These are phyloP conservation scores for Myotis vivesi DNA, from an alignment of 2,797 vertebrate species.

Conservation along the genomic window DNA sequence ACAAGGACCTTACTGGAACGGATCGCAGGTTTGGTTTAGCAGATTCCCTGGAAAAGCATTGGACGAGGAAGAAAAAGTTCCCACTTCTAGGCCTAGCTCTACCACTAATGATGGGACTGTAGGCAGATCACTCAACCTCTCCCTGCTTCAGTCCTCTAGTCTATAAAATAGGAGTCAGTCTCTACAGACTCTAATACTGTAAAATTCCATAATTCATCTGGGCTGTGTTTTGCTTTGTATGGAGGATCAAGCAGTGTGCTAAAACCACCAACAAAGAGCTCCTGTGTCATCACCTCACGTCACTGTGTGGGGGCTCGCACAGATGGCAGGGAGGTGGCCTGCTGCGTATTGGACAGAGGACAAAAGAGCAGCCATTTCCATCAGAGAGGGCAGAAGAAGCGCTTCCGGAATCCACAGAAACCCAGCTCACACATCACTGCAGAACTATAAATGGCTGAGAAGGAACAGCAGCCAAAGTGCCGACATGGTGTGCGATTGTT, in stretches of 20 bases:
- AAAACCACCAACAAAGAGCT: conserved; percentile 26
- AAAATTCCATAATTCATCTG: background rate
- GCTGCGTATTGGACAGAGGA: conserved; percentile 46
- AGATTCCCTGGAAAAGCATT: background rate
- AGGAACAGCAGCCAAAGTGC: background rate
- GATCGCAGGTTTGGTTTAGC: background rate
- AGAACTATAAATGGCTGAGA: background rate
- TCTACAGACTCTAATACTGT: background rate
- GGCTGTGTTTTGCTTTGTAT: background rate
- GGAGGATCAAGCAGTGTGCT: background rate
- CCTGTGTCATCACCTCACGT: background rate
- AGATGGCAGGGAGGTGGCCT: conserved; percentile 58
- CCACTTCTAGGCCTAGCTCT: background rate
- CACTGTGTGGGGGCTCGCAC: background rate
- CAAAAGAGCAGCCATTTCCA: conserved; percentile 28
- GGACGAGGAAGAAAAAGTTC: background rate
- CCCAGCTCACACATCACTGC: background rate
- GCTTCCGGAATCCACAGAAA: conserved; percentile 23
- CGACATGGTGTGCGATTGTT: background rate
- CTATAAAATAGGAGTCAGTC: background rate
- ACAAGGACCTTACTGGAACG: background rate
- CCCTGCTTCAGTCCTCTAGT: background rate
- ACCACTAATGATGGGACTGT: background rate
- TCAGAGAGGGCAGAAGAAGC: conserved; percentile 38
- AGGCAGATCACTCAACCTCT: background rate